Conservation (phyloP, 2,797 vertebrate species). For the Myotis vivesi region DNA sequence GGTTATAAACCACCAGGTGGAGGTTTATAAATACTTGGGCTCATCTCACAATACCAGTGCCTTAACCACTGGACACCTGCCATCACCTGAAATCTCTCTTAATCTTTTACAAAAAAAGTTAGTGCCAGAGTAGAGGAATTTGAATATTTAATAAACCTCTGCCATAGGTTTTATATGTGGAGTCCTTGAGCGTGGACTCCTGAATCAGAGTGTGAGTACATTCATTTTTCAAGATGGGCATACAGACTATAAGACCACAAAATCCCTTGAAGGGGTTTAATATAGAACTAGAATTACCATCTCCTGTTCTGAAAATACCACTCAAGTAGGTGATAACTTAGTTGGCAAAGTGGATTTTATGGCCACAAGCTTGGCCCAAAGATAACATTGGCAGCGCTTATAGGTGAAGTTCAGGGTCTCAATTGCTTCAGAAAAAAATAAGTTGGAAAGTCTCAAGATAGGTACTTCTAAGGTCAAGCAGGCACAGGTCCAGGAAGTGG, state of each 20-base stretch:
- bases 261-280: background rate
- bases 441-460: background rate
- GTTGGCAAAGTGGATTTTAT: conserved; percentile 29
- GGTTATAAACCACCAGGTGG: background rate
- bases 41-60: background rate
- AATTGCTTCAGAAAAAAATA: background rate
- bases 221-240: conserved; percentile 18
- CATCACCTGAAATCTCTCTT: background rate
- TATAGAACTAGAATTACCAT: background rate
- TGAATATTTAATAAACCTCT: conserved; percentile 37
- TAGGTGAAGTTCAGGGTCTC: background rate
- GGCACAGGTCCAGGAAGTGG: background rate
- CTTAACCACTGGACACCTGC: background rate
- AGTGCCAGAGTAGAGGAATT: background rate
- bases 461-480: background rate
- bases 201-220: background rate
- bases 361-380: conserved; percentile 2
- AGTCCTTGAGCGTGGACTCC: background rate
- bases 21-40: background rate
- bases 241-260: background rate
- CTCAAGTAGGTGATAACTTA: conserved; percentile 29
- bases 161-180: background rate
- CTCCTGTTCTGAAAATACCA: conserved; percentile 30
- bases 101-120: background rate
- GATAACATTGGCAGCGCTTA: background rate